These are phyloP conservation scores for Sparus aurata DNA, from an alignment of 2,797 vertebrate genomes.

Conservation along the genomic window DNA sequence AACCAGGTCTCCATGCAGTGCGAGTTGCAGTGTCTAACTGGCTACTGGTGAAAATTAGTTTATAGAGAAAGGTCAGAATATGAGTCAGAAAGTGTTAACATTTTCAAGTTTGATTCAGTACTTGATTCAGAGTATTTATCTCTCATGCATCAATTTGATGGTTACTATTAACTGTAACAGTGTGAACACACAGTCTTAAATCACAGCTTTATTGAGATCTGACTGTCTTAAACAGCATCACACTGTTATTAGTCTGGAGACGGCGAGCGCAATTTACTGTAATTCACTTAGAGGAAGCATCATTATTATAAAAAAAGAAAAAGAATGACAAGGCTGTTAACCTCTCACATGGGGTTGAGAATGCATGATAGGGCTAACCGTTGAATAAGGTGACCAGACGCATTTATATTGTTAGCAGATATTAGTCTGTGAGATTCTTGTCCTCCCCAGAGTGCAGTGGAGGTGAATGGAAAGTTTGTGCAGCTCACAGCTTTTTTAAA, in stretches of 20 bases:
- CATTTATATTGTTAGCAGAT: background rate
- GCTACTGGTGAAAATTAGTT: background rate
- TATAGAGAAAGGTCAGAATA: background rate
- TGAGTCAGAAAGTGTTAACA: too few relatives aligned
- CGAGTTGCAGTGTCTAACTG: background rate
- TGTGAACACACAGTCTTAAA: background rate
- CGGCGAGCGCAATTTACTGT: background rate
- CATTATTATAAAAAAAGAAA: background rate
- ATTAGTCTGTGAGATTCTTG: background rate
- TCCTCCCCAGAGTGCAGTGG: background rate
- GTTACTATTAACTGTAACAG: background rate
- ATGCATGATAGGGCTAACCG: background rate
- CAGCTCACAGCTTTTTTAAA: background rate
- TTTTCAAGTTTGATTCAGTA: background rate
- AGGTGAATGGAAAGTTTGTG: background rate
- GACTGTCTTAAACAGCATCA: background rate
- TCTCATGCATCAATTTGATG: too few relatives aligned
- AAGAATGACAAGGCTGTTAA: background rate
- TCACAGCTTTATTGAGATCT: background rate
- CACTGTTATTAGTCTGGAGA: background rate
- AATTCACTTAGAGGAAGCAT: background rate
- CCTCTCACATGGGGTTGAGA: background rate
- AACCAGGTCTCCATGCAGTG: conserved; percentile 15
- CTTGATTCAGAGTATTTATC: background rate
- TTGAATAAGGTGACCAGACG: background rate